phyloP scores from a whole-genome alignment of 2,113 vertebrate species.

The Malurus elegans region DNA sequence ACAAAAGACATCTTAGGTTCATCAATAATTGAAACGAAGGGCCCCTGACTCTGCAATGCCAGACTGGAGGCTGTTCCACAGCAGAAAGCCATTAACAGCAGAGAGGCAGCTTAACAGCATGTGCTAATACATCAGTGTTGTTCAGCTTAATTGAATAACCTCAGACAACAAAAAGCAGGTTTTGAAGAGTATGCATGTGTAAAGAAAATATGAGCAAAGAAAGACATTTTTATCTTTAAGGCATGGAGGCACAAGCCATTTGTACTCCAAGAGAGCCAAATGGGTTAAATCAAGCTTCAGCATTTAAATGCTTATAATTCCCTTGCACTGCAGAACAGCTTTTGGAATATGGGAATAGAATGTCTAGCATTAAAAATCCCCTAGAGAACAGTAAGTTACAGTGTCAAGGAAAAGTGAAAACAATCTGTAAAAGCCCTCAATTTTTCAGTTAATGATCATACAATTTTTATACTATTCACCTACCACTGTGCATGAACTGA shows the following conservation, averaged over 20 bases:
- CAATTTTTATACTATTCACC: conserved; percentile 46
- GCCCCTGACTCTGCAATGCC: background rate
- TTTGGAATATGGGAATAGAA: conserved; percentile 24
- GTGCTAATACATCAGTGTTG: background rate
- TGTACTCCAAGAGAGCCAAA: background rate
- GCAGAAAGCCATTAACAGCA: conserved; percentile 16
- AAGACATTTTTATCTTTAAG: background rate
- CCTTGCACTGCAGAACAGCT: conserved; percentile 29
- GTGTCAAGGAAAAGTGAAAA: conserved; percentile 13
- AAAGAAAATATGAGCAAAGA: background rate
- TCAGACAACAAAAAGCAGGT: conserved; percentile 13
- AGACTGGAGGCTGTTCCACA: background rate
- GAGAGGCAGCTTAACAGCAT: background rate
- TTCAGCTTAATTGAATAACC: background rate
- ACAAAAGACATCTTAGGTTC: background rate
- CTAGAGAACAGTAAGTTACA: background rate
- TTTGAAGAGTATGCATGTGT: background rate
- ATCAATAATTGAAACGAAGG: conserved; percentile 36
- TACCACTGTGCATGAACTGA: conserved; percentile 7
- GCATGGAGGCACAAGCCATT: background rate
- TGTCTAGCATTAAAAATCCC: conserved; percentile 5
- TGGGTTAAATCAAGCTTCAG: conserved; percentile 42
- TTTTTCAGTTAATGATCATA: conserved; percentile 46
- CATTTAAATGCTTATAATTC: conserved; percentile 7
- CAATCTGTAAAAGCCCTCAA: conserved; percentile 4